Base-by-base conservation (phyloP, 2,113 vertebrate species). In the Malurus melanocephalus region DNA sequence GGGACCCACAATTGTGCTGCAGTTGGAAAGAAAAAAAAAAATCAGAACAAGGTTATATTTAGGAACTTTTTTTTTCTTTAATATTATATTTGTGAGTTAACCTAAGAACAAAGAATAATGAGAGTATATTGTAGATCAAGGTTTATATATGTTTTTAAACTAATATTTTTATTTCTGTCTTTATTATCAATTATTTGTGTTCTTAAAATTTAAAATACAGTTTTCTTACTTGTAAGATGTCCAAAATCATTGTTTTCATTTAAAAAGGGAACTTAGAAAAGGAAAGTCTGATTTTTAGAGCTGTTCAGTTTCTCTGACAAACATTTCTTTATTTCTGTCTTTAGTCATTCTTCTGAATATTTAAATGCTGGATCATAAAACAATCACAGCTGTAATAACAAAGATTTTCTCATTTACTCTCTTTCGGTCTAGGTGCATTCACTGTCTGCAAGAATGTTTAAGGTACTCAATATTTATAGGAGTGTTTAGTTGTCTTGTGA, bases 1-100 rank as follows among this genome's bases (percentile, higher is more conserved):
- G 86, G 92, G 69, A 80, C 81, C 81, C 85, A 96, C 91, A 87
- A 77, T 66, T 92, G 86, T 95, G 87, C 85, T 94, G 83, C 80
- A 95, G 51, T 27, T 85, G 62, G 66, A 95, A 93, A 73, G 65
- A 38, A 83, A 95, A 18, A 95, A 18, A 87, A 67, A 79, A 15
- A 85, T 43, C 89, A 89, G 85, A 68, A 71, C 80, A 88, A 91
- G 83, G 45, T 85, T 94, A 53, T 89, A 84, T 78, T 94, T 81
- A 90, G 48, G 74, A 30, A 21, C 18, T 33, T 43, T 33, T 33
- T 81, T 85, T 46, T 11, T 67, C 38, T 80, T 82, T 42, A 35
- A 24, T 88, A 46, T 27, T 87, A 0, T 53, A 46, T 87, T 65
- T 67, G 5, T 55, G 83, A 84, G 33, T 72, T 74, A 76, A 84